Evolutionary conservation across 2,797 vertebrate genomes (phyloP).

Genomic region (Pipistrellus pipistrellus): DNA sequence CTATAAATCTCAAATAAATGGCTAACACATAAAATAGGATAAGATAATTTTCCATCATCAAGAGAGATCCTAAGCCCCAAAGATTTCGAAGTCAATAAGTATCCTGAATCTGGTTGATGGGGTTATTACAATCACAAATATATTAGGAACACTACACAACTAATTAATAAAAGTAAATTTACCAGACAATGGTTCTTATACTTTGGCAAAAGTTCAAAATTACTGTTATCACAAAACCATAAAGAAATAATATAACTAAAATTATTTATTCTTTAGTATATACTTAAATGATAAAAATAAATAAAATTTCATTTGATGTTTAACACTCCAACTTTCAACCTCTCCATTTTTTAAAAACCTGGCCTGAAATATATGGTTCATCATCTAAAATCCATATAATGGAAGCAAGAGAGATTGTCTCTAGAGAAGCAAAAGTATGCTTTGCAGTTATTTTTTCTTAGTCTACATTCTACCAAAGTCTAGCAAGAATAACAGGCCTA

Average conservation of each 20-base stretch:
- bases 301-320: neutral
- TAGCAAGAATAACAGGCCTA: conserved; percentile 66
- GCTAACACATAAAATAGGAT: neutral
- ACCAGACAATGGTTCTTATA: neutral
- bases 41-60: conserved; percentile 23
- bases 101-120: neutral
- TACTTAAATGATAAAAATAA: neutral
- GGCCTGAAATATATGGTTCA: conserved; percentile 36
- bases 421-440: conserved; percentile 30
- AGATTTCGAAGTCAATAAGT: neutral
- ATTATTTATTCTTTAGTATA: neutral
- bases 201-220: conserved; percentile 39
- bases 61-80: neutral
- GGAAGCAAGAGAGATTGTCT: neutral
- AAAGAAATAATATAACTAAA: conserved; percentile 11
- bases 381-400: conserved; percentile 28
- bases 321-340: neutral
- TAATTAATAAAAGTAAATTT: conserved; percentile 28
- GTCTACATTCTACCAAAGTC: conserved; percentile 47
- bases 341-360: neutral
- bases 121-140: neutral
- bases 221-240: neutral
- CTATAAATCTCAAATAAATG: neutral
- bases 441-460: conserved; percentile 70
- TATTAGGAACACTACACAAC: neutral